phyloP scores from a whole-genome alignment of 2,888 invertebrate genomes.

The Chymomyza procnemis region DNA sequence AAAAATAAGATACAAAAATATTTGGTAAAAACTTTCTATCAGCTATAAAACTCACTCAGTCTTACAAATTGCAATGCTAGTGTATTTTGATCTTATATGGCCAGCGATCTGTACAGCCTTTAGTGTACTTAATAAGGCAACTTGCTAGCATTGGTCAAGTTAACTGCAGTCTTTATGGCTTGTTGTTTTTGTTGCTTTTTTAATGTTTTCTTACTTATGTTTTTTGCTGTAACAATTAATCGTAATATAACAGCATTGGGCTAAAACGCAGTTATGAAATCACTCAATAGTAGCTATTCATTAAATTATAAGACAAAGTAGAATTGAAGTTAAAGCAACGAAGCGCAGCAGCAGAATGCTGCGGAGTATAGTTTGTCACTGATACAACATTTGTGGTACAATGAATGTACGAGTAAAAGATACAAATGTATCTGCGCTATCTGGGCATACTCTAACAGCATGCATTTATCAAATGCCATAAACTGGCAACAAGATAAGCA shows the following conservation, averaged over 20 bases:
- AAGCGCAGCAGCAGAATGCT: conserved; percentile 35
- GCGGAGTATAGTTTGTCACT: conserved; percentile 45
- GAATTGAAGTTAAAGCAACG: conserved; percentile 19
- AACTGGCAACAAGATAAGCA: conserved; percentile 49
- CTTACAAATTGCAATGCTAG: conserved; percentile 47
- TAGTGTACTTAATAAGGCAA: conserved; percentile 50
- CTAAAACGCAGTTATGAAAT: conserved; percentile 52
- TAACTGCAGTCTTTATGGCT: conserved; percentile 14
- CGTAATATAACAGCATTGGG: conserved; percentile 32
- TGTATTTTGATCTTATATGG: conserved; percentile 45
- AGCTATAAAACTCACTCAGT: conserved; percentile 25
- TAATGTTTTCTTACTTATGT: no score
- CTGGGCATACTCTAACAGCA: background rate
- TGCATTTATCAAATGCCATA: conserved; percentile 12
- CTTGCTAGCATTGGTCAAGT: conserved; percentile 56
- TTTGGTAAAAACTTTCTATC: conserved; percentile 60
- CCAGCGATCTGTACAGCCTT: conserved; percentile 36
- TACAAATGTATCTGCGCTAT: conserved; percentile 53
- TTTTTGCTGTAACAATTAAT: conserved; percentile 48
- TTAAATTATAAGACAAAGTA: conserved; percentile 30
- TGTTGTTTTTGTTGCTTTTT: conserved; percentile 21
- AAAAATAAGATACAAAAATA: conserved; percentile 26
- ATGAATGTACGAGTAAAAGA: no score
- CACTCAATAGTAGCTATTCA: conserved; percentile 25
- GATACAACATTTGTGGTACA: background rate